Percentiles rank a stretch among this genome's conserved stretches.
Evolutionary conservation across 2,797 vertebrate genomes (phyloP).

Genomic region (Semotilus atromaculatus): DNA sequence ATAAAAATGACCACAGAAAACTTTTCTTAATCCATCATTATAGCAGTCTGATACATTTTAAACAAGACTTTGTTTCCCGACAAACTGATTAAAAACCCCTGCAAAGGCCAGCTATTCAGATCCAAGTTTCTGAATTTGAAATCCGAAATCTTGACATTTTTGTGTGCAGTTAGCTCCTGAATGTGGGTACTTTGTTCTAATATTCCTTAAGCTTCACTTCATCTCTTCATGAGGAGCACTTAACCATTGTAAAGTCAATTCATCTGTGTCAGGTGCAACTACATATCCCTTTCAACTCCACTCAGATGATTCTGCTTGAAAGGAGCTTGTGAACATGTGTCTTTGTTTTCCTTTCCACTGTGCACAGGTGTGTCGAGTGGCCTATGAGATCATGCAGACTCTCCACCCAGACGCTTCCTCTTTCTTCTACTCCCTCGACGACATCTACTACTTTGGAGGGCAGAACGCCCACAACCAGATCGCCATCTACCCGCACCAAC

Average conservation of each 20-base stretch:
- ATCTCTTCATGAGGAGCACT: constrained; percentile 19
- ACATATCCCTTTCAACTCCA: constrained; percentile 19
- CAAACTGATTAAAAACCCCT: constrained; percentile 7
- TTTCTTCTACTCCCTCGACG: constrained; percentile 96
- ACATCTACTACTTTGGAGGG: constrained; percentile 99
- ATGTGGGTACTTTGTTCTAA: constrained; percentile 14
- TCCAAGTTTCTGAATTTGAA: not conserved
- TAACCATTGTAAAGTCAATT: constrained; percentile 36
- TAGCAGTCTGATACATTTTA: not conserved
- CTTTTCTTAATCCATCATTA: not conserved
- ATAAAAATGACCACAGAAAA: not conserved
- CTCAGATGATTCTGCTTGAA: constrained; percentile 12
- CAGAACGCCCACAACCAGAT: constrained; percentile 99
- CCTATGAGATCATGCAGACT: constrained; percentile 99
- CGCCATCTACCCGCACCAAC: constrained; percentile 92
- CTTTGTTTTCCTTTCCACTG: not conserved
- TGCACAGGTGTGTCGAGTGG: constrained; percentile 94
- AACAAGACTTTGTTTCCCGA: not conserved
- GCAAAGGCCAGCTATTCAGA: not conserved
- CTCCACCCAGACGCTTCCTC: constrained; percentile 96
- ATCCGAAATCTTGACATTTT: not conserved
- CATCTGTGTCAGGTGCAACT: constrained; percentile 35
- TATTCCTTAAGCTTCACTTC: constrained; percentile 23
- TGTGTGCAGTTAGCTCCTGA: not conserved
- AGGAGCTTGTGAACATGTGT: constrained; percentile 7